Evolutionary conservation across 2,113 vertebrate genomes (phyloP).

Genomic region (Anarrhichthys ocellatus): DNA sequence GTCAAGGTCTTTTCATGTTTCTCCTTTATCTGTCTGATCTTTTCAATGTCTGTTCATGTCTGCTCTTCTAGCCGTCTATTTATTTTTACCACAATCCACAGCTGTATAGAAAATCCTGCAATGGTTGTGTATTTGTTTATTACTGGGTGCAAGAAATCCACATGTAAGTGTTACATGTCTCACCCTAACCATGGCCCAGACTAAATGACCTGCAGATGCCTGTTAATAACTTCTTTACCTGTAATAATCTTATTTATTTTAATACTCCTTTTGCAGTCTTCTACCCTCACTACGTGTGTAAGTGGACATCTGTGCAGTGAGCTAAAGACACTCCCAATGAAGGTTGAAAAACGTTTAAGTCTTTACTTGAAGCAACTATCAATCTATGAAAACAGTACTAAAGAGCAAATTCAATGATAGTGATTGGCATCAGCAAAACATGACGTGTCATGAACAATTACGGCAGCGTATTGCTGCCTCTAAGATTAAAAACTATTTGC

Average conservation of each 20-base stretch:
- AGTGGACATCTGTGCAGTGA: background rate
- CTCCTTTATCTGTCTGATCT: background rate
- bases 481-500: background rate
- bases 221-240: background rate
- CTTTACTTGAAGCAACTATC: background rate
- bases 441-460: background rate
- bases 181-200: background rate
- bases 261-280: background rate
- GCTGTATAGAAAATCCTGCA: background rate
- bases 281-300: background rate
- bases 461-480: background rate
- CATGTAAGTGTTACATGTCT: background rate
- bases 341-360: background rate
- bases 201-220: background rate
- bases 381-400: background rate
- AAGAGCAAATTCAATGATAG: background rate
- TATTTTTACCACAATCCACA: background rate
- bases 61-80: background rate
- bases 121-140: background rate
- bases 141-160: background rate
- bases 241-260: background rate
- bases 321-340: background rate
- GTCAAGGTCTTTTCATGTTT: slow-evolving; percentile 3
- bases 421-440: background rate
- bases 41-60: background rate